Evolutionary conservation across 2,888 invertebrate species (phyloP).

Genomic region (Agonopterix alstromeriana): DNA sequence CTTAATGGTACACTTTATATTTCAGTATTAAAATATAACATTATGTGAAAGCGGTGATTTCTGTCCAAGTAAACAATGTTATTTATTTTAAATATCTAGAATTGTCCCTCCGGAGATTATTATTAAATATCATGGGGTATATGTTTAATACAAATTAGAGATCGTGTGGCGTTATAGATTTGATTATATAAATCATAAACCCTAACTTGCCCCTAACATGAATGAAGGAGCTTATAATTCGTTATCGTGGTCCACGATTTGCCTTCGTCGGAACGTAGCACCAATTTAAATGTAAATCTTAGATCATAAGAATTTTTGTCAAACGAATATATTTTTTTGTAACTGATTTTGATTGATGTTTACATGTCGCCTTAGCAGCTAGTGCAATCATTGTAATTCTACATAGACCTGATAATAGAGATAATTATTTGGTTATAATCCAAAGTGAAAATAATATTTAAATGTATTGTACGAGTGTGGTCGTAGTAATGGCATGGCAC

Average conservation of each 20-base stretch:
- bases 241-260: conserved; percentile 29
- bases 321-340: conserved; percentile 49
- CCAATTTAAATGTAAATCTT: conserved; percentile 50
- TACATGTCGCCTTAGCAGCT: conserved; percentile 65
- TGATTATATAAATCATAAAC: no score
- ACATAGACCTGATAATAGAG: conserved; percentile 6
- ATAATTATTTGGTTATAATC: conserved; percentile 30
- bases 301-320: conserved; percentile 39
- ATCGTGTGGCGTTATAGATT: no score
- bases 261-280: conserved; percentile 41
- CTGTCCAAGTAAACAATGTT: neutral
- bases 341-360: conserved; percentile 44
- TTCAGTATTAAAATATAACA: conserved; percentile 7
- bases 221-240: conserved; percentile 16
- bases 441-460: conserved; percentile 18
- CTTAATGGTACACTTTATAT: conserved; percentile 21
- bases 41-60: neutral
- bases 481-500: conserved; percentile 18
- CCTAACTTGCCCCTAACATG: no score
- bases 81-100: no score
- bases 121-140: no score
- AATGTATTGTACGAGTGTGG: conserved; percentile 7
- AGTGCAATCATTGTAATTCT: conserved; percentile 47
- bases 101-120: no score
- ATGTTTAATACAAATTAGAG: no score